Conservation (phyloP, 2,888 invertebrate genomes). For the Pasiphila rectangulata region DNA sequence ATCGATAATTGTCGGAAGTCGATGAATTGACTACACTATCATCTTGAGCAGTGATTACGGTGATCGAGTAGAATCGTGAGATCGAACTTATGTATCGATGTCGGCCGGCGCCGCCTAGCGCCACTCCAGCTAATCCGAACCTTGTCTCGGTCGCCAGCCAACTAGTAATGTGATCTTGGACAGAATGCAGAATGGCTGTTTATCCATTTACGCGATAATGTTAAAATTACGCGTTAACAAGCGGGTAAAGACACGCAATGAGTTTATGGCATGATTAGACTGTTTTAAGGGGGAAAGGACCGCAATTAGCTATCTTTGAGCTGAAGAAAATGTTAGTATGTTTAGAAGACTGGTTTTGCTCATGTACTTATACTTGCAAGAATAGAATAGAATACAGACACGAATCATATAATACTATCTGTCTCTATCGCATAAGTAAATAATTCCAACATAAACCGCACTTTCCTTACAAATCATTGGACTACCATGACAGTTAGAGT, state of each 20-base stretch:
- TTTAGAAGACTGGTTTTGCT: too few species aligned
- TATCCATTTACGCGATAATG: slow-evolving; percentile 54
- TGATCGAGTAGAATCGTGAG: slow-evolving; percentile 61
- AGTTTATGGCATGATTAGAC: slow-evolving; percentile 26
- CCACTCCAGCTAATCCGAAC: slow-evolving; percentile 27
- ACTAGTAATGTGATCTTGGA: slow-evolving; percentile 25
- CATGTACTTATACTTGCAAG: too few species aligned
- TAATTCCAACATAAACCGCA: background rate
- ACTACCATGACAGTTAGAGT: slow-evolving; percentile 4
- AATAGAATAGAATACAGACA: too few species aligned
- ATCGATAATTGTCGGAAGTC: slow-evolving; percentile 62
- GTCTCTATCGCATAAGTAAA: too few species aligned
- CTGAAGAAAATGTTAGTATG: too few species aligned
- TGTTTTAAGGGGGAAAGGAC: slow-evolving; percentile 33
- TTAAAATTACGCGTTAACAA: slow-evolving; percentile 50
- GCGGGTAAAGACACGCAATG: slow-evolving; percentile 32
- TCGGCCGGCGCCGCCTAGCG: slow-evolving; percentile 50
- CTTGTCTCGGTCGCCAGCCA: slow-evolving; percentile 9
- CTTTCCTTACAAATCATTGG: slow-evolving; percentile 1
- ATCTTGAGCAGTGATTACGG: slow-evolving; percentile 58
- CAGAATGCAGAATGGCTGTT: slow-evolving; percentile 40
- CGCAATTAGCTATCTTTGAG: slow-evolving; percentile 8
- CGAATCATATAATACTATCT: too few species aligned
- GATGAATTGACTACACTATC: slow-evolving; percentile 54
- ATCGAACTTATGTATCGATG: slow-evolving; percentile 70